Conservation (phyloP, 1,140 invertebrate genomes). For the Drosophila cardini region DNA sequence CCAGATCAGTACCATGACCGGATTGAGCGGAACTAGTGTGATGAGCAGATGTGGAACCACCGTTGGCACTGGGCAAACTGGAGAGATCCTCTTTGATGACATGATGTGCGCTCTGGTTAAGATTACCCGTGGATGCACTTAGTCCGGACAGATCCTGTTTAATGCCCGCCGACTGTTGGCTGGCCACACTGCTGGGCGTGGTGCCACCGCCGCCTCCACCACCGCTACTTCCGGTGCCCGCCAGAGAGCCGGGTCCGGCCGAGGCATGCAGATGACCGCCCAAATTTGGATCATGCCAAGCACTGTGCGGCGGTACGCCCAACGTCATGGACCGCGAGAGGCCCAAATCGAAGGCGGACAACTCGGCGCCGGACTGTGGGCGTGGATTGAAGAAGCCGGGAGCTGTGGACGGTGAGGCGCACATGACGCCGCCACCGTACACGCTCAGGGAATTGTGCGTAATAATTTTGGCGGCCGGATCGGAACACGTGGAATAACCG, state of each 20-base stretch:
- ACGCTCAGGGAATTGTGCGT: constrained; percentile 85
- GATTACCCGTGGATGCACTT: constrained; percentile 48
- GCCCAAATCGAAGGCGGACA: constrained; percentile 86
- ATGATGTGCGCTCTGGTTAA: constrained; percentile 77
- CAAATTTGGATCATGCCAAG: constrained; percentile 88
- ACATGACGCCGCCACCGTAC: constrained; percentile 85
- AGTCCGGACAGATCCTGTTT: constrained; percentile 79
- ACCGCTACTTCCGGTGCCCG: constrained; percentile 81
- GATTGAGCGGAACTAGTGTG: constrained; percentile 73
- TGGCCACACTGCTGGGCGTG: constrained; percentile 82
- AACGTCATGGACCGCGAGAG: constrained; percentile 89
- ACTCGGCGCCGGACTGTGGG: constrained; percentile 83
- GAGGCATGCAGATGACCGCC: constrained; percentile 80
- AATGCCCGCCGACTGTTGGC: constrained; percentile 80
- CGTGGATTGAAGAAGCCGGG: constrained; percentile 84
- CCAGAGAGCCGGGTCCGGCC: constrained; percentile 82
- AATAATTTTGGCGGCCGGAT: constrained; percentile 85
- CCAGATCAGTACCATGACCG: constrained; percentile 84
- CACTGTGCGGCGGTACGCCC: constrained; percentile 88
- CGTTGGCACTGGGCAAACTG: constrained; percentile 84
- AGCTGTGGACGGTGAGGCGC: constrained; percentile 85
- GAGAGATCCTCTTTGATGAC: constrained; percentile 83
- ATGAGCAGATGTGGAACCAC: constrained; percentile 72
- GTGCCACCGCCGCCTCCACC: constrained; percentile 76
- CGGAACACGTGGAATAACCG: constrained; percentile 76